phyloP scores from a whole-genome alignment of 2,113 vertebrate species.

The Hippotragus niger region DNA sequence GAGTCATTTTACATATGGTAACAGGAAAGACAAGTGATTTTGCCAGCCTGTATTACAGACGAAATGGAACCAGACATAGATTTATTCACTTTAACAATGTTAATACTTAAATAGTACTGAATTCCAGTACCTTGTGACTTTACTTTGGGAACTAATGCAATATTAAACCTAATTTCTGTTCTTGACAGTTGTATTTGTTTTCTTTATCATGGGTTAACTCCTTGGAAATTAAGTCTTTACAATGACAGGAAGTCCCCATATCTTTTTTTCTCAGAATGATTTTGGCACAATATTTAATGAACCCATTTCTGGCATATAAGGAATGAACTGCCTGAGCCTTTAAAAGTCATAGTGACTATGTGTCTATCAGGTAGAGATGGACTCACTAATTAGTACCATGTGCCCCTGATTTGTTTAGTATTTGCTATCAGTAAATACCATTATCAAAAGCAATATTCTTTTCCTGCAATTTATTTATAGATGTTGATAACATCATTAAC shows the following conservation, averaged over 20 bases:
- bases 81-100: background rate
- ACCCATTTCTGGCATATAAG: constrained; percentile 25
- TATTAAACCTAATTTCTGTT: background rate
- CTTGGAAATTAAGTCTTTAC: constrained; percentile 40
- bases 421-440: constrained; percentile 3
- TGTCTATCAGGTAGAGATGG: constrained; percentile 2
- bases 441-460: constrained; percentile 34
- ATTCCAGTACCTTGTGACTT: background rate
- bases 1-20: background rate
- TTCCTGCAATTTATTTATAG: constrained; percentile 27
- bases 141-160: background rate
- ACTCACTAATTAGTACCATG: background rate
- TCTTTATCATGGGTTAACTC: background rate
- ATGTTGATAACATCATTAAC: background rate
- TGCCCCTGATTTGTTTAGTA: background rate
- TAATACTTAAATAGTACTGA: background rate
- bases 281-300: constrained; percentile 49
- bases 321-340: constrained; percentile 28
- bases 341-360: constrained; percentile 30
- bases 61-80: background rate
- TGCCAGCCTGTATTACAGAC: background rate
- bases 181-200: background rate
- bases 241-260: background rate
- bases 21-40: background rate
- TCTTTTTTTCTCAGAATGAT: constrained; percentile 49